These are phyloP conservation scores for Dipodomys spectabilis DNA, from an alignment of 2,113 vertebrate species.

Conservation along the genomic window DNA sequence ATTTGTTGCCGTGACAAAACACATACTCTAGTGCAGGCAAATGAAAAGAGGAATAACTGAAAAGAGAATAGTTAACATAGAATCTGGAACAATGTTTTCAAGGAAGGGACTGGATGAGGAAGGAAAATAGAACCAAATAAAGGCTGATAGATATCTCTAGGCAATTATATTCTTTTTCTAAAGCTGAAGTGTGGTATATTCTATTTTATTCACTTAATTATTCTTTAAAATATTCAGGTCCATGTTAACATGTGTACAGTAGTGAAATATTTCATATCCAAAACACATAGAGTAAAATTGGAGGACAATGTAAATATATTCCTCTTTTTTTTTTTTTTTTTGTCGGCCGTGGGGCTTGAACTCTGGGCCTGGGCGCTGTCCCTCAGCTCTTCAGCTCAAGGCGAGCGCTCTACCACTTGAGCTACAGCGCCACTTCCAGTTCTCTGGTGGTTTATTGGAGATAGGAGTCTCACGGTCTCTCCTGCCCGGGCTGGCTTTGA, in stretches of 20 bases:
- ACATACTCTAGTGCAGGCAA: background rate
- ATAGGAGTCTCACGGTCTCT: too few relatives aligned
- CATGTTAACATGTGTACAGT: background rate
- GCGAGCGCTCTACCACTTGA: too few relatives aligned
- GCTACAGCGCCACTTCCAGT: too few relatives aligned
- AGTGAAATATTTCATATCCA: constrained; percentile 21
- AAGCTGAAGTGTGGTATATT: background rate
- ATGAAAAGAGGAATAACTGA: background rate
- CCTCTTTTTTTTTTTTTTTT: too few relatives aligned
- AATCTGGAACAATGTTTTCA: background rate
- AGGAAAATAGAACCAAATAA: constrained; percentile 4
- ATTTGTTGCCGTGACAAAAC: background rate
- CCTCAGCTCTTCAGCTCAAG: too few relatives aligned
- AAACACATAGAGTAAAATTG: constrained; percentile 11
- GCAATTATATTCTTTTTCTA: background rate
- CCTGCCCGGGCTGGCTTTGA: too few relatives aligned
- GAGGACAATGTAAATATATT: background rate
- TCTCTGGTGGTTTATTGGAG: too few relatives aligned
- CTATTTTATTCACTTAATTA: background rate
- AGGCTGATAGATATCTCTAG: background rate
- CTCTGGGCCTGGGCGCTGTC: too few relatives aligned
- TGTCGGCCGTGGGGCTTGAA: too few relatives aligned
- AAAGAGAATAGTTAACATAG: background rate
- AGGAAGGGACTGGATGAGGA: background rate
- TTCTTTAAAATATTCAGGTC: background rate